Percentiles rank a stretch among this genome's conserved stretches.
These are phyloP conservation scores for Chelmon rostratus DNA, from an alignment of 2,797 vertebrate genomes.

Conservation along the genomic window DNA sequence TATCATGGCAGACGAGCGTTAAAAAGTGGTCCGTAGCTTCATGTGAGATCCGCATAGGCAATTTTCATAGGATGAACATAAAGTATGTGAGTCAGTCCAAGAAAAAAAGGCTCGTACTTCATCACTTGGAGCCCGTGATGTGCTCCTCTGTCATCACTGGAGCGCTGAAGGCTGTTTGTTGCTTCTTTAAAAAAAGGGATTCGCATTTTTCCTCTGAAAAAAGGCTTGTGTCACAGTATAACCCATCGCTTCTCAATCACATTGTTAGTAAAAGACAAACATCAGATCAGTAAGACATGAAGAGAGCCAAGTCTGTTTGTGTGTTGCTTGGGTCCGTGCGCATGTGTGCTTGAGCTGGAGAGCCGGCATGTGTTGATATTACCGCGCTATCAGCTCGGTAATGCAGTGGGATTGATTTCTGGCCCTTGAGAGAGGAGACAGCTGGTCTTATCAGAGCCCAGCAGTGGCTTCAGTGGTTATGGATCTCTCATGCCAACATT, in stretches of 20 bases:
- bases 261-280: slow-evolving; percentile 66
- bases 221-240: slow-evolving; percentile 76
- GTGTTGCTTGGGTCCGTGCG: slow-evolving; percentile 24
- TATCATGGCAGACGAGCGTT: slow-evolving; percentile 64
- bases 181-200: slow-evolving; percentile 40
- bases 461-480: slow-evolving; percentile 70
- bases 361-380: slow-evolving; percentile 41
- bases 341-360: slow-evolving; percentile 26
- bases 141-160: slow-evolving; percentile 38
- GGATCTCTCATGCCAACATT: slow-evolving; percentile 58
- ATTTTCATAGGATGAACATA: slow-evolving; percentile 49
- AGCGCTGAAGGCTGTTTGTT: slow-evolving; percentile 49
- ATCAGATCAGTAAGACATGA: slow-evolving; percentile 50
- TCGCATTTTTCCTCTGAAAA: slow-evolving; percentile 52
- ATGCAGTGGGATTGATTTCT: slow-evolving; percentile 71
- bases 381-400: slow-evolving; percentile 40
- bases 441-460: slow-evolving; percentile 66
- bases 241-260: slow-evolving; percentile 59
- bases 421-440: slow-evolving; percentile 67
- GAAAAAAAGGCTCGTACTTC: slow-evolving; percentile 50
- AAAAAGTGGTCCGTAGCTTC: slow-evolving; percentile 59
- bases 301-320: slow-evolving; percentile 32
- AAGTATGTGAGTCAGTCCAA: slow-evolving; percentile 61
- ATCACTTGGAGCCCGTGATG: slow-evolving; percentile 29
- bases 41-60: slow-evolving; percentile 45